Base-by-base conservation (phyloP, 2,888 invertebrate species). In the Conomelus anceps region DNA sequence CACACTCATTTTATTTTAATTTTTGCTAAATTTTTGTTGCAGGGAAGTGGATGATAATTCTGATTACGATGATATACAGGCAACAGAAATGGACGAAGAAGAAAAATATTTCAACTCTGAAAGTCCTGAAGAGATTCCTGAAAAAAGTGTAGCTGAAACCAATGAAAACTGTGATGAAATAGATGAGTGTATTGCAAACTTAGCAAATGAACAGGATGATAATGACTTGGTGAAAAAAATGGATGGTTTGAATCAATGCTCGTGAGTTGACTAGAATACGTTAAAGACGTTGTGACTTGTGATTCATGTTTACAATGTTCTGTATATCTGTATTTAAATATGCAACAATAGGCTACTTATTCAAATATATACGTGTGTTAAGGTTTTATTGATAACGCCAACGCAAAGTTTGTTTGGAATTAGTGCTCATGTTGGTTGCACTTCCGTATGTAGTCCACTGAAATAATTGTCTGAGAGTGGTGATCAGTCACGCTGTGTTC, bases 41-140 rank as follows among this genome's bases (percentile, higher is more conserved):
- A 95, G 95, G 84, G 94, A 94, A 90, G 96, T 98, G 3, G 98
- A 98, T 93, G 94, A 96, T 91, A 96, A 98, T 94, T 95, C 96
- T 85, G 96, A 96, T 89, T 97, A 97, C 93, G 98, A 98, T 93
- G 95, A 96, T 92, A 93, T 96, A 90, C 96, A 96, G 90, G 95
- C 96, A 89, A 93, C 96, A 90, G 95, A 95, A 85, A 96, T 96
- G 92, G 98, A 98, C 93, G 97, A 96, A 91, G 98, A 98, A 93
- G 98, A 98, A 92, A 96, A 96, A 92, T 98, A 98, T 93, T 98
- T 98, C 94, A 98, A 98, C 93, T 96, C 96, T 3, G 98, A 98
- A 93, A 95, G 95, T 24, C 96, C 96, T 91, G 95, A 96, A 91
- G 94, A 94, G 85, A 91, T 92, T 34, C 88, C 34, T 17, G 22